phyloP scores from a whole-genome alignment of 1,140 invertebrate species.

The Eulimnadia texana region DNA sequence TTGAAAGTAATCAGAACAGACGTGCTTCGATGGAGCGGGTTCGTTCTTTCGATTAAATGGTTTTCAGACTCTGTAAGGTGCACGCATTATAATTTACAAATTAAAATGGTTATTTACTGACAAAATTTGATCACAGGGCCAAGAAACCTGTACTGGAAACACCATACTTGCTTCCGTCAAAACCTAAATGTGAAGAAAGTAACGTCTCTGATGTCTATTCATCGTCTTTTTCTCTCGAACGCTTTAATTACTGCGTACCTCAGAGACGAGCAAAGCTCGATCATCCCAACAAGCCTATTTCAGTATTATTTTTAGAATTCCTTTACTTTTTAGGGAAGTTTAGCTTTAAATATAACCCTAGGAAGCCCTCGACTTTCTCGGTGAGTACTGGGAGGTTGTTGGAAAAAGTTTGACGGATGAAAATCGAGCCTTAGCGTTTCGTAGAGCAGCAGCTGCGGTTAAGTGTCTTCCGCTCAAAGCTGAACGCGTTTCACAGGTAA shows the following conservation, averaged over 20 bases:
- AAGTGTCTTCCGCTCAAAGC: slow-evolving; percentile 17
- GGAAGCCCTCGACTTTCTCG: slow-evolving; percentile 17
- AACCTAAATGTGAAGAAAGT: background rate
- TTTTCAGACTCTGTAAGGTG: slow-evolving; percentile 7
- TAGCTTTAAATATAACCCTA: background rate
- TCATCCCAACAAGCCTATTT: slow-evolving; percentile 8
- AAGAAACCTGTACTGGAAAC: slow-evolving; percentile 6
- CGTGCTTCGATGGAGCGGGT: background rate
- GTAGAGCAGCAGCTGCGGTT: slow-evolving; percentile 14
- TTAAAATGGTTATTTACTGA: background rate
- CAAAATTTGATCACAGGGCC: slow-evolving; percentile 2
- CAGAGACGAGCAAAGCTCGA: slow-evolving; percentile 9
- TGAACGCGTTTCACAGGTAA: slow-evolving; percentile 2
- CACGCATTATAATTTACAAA: background rate
- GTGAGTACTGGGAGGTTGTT: slow-evolving; percentile 16
- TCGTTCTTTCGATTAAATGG: slow-evolving; percentile 5
- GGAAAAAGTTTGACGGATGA: slow-evolving; percentile 7
- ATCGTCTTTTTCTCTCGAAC: background rate
- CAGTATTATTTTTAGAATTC: slow-evolving; percentile 1
- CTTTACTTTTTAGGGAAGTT: background rate
- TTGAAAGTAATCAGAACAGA: background rate
- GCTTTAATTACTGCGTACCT: slow-evolving; percentile 11
- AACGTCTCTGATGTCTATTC: background rate
- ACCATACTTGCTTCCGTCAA: slow-evolving; percentile 5
- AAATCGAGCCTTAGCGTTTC: slow-evolving; percentile 16